Percentiles rank a stretch among this genome's conserved stretches.
Evolutionary conservation across 2,797 vertebrate species (phyloP).

Genomic region (Pseudomugil gertrudae): DNA sequence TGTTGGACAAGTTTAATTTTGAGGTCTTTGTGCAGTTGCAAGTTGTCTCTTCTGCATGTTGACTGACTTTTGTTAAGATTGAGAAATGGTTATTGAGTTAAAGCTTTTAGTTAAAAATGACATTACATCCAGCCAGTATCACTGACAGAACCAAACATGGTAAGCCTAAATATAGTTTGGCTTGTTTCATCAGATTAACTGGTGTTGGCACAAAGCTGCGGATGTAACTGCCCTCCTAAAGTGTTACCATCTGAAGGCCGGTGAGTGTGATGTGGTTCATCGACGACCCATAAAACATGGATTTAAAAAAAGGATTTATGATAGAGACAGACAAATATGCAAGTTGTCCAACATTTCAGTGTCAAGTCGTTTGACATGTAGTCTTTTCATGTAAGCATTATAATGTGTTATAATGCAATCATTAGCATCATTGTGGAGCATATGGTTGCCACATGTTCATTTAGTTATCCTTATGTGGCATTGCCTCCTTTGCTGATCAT

Average conservation of each 20-base stretch:
- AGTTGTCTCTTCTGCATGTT: conserved; percentile 10
- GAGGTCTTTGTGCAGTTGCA: conserved; percentile 4
- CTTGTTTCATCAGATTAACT: conserved; percentile 44
- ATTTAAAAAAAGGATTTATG: not conserved
- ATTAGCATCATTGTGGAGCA: conserved; percentile 31
- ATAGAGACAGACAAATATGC: accelerated
- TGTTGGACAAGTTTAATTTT: not conserved
- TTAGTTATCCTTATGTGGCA: conserved; percentile 22
- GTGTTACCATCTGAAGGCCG: conserved; percentile 66
- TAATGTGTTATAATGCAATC: conserved; percentile 6
- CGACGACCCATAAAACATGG: conserved; percentile 3
- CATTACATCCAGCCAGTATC: not conserved
- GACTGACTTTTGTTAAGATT: not conserved
- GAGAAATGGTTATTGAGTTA: not conserved
- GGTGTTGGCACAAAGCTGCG: conserved; percentile 51
- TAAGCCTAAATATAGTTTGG: conserved; percentile 57
- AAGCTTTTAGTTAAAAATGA: not conserved
- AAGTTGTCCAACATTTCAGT: not conserved
- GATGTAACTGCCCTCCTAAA: conserved; percentile 52
- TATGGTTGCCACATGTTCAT: conserved; percentile 41
- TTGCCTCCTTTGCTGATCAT: conserved; percentile 21
- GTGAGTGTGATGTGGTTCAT: conserved; percentile 6
- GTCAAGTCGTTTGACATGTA: not conserved
- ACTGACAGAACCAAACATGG: conserved; percentile 30
- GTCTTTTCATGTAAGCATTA: too few relatives aligned